Conservation (phyloP, 2,797 vertebrate genomes). For the Eremophila alpestris region DNA sequence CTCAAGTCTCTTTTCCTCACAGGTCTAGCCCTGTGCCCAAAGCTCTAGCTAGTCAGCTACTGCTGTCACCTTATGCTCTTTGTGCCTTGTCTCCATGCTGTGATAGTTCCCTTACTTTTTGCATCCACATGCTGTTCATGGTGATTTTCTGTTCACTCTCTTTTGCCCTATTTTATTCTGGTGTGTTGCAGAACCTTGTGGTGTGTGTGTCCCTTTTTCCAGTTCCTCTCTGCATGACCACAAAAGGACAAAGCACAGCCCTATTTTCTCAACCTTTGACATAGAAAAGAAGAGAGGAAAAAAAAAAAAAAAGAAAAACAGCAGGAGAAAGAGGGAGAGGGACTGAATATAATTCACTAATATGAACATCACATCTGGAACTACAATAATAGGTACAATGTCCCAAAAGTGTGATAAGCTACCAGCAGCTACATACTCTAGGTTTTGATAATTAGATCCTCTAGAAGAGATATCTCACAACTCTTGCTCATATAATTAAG, state of each 20-base stretch:
- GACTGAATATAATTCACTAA: no score
- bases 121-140: background rate
- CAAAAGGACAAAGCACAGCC: background rate
- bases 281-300: fast-evolving
- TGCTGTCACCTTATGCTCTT: background rate
- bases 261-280: background rate
- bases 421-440: background rate
- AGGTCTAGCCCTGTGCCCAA: background rate
- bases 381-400: background rate
- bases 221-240: background rate
- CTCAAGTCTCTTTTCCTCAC: fast-evolving
- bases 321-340: fast-evolving
- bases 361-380: background rate
- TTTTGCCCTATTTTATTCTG: background rate
- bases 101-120: background rate
- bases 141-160: background rate
- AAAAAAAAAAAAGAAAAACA: fast-evolving
- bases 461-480: background rate
- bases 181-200: background rate
- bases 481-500: background rate
- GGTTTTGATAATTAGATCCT: background rate
- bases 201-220: background rate
- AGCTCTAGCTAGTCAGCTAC: background rate
- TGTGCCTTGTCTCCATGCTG: background rate
- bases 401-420: background rate